These are phyloP conservation scores for Cotesia congregata DNA, from an alignment of 2,888 invertebrate species.

Conservation along the genomic window DNA sequence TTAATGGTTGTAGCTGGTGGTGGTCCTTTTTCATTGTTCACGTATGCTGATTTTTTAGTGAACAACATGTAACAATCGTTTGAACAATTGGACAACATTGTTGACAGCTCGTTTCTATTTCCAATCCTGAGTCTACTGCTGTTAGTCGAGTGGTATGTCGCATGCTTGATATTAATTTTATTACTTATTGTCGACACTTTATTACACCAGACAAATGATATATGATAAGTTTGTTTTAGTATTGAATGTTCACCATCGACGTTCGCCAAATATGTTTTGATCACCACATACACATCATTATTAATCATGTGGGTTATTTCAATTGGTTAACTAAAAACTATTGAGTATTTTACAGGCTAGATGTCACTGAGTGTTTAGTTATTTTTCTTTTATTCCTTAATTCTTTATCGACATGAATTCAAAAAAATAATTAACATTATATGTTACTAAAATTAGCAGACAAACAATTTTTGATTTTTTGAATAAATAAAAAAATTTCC, in stretches of 20 bases:
- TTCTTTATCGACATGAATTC: not conserved
- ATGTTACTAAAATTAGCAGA: not conserved
- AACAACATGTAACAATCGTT: constrained; percentile 46
- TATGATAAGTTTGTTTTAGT: not conserved
- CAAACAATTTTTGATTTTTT: not conserved
- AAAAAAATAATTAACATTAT: not conserved
- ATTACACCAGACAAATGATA: not conserved
- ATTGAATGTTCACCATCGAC: not conserved
- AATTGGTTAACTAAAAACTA: not conserved
- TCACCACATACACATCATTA: not conserved
- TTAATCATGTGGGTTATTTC: not conserved
- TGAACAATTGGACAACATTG: constrained; percentile 51
- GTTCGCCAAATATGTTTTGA: not conserved
- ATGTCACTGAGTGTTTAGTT: not conserved
- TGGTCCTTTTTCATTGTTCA: constrained; percentile 49
- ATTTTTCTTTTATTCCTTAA: not conserved
- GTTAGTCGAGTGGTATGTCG: not conserved
- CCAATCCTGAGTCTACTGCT: not conserved
- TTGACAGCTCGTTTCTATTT: not conserved
- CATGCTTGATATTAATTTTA: not conserved
- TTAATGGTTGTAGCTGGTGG: constrained; percentile 52
- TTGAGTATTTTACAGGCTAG: not conserved
- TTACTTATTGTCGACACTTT: not conserved
- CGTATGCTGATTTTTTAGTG: constrained; percentile 43
- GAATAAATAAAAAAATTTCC: too few species aligned